Evolutionary conservation across 2,113 vertebrate species (phyloP).

Genomic region (Thunnus thynnus): DNA sequence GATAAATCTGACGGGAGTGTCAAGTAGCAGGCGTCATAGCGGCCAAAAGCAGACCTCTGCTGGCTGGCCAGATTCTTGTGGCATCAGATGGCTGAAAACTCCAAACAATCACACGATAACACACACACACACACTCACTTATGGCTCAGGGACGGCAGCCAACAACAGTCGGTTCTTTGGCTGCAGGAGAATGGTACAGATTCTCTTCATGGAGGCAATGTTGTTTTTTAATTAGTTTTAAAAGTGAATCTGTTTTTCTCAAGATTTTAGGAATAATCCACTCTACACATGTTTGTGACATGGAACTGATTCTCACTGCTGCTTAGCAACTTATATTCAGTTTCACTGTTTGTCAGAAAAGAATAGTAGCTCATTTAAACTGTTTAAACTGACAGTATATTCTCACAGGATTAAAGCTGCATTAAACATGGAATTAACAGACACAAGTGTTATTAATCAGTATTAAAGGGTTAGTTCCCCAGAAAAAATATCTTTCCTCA

Average conservation of each 20-base stretch:
- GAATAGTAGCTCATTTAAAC: not conserved
- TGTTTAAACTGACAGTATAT: not conserved
- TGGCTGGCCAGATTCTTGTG: slow-evolving; percentile 69
- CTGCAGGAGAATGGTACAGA: slow-evolving; percentile 43
- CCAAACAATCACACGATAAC: slow-evolving; percentile 70
- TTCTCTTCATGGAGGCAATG: slow-evolving; percentile 49
- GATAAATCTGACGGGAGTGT: slow-evolving; percentile 72
- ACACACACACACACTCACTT: slow-evolving; percentile 38
- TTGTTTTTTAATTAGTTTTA: slow-evolving; percentile 69
- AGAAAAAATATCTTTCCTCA: too few species aligned
- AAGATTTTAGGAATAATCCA: slow-evolving; percentile 9
- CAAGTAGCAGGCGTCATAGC: slow-evolving; percentile 72
- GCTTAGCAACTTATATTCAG: not conserved
- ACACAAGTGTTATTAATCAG: not conserved
- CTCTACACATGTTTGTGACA: slow-evolving; percentile 29
- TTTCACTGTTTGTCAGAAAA: not conserved
- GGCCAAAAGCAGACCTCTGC: slow-evolving; percentile 69
- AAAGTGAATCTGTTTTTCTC: slow-evolving; percentile 33
- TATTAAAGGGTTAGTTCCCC: not conserved
- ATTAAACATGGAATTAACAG: not conserved
- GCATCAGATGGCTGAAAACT: slow-evolving; percentile 68
- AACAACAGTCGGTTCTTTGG: slow-evolving; percentile 63
- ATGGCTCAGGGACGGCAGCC: slow-evolving; percentile 61
- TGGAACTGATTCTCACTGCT: slow-evolving; percentile 20
- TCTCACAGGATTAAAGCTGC: slow-evolving; percentile 1